These are phyloP conservation scores for Gonioctena quinquepunctata DNA, from an alignment of 1,140 invertebrate genomes.

Conservation along the genomic window DNA sequence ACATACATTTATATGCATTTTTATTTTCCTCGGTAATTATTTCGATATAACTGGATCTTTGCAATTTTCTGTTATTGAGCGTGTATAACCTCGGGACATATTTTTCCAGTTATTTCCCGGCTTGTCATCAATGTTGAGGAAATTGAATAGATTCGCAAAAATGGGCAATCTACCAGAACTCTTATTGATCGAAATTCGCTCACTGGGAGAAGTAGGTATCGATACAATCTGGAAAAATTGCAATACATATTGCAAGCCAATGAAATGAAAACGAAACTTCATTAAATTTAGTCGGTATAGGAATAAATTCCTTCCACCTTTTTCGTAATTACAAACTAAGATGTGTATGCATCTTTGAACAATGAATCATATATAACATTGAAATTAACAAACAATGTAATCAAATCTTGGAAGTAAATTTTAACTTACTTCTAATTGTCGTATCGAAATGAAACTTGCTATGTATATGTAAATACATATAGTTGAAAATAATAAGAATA, in stretches of 20 bases:
- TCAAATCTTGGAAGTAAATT: too few species aligned
- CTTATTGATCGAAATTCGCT: not conserved
- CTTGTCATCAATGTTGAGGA: not conserved
- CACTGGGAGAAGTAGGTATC: not conserved
- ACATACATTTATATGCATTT: slow-evolving; percentile 4
- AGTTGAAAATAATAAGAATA: too few species aligned
- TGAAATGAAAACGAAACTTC: too few species aligned
- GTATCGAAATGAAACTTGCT: too few species aligned
- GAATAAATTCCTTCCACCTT: too few species aligned
- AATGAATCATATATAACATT: too few species aligned
- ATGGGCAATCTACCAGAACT: not conserved
- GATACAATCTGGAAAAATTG: not conserved
- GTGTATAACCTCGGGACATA: slow-evolving; percentile 3
- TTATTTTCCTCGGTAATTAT: slow-evolving; percentile 9
- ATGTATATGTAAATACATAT: too few species aligned
- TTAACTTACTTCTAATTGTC: too few species aligned
- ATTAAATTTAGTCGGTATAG: too few species aligned
- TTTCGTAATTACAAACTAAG: too few species aligned
- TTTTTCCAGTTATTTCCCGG: not conserved
- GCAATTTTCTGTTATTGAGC: slow-evolving; percentile 24
- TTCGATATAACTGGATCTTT: slow-evolving; percentile 17
- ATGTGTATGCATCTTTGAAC: too few species aligned
- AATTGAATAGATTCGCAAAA: slow-evolving; percentile 14
- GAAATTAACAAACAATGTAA: too few species aligned
- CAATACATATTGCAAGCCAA: not conserved